Conservation (phyloP, 2,113 vertebrate species). For the Pelvicachromis taeniatus region DNA sequence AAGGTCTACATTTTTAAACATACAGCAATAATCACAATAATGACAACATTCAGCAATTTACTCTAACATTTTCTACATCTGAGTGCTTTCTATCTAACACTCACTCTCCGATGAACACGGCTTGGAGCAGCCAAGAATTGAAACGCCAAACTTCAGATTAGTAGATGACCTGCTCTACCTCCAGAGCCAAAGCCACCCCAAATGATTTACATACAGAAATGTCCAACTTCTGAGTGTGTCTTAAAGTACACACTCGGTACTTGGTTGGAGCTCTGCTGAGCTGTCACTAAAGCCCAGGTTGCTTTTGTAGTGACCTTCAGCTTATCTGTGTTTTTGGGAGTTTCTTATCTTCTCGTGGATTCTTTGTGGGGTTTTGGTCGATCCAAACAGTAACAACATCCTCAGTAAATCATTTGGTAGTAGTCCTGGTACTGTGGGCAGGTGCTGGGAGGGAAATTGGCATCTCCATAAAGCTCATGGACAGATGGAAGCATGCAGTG, state of each 20-base stretch:
- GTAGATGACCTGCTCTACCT: background rate
- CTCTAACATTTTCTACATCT: too few relatives aligned
- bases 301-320: background rate
- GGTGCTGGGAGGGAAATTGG: background rate
- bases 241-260: accelerated
- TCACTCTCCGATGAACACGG: background rate
- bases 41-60: too few relatives aligned
- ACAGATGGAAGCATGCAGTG: background rate
- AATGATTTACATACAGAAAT: background rate
- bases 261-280: background rate
- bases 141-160: background rate
- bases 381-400: too few relatives aligned
- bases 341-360: background rate
- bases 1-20: too few relatives aligned
- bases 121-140: background rate
- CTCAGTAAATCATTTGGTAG: too few relatives aligned
- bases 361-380: background rate
- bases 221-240: background rate
- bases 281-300: background rate
- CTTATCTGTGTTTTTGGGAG: background rate
- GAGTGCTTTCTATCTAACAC: background rate
- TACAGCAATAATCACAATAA: too few relatives aligned
- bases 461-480: background rate
- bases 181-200: background rate
- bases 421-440: background rate